Base-by-base conservation (phyloP, 2,888 invertebrate species). In the Cryptus viduatorius region DNA sequence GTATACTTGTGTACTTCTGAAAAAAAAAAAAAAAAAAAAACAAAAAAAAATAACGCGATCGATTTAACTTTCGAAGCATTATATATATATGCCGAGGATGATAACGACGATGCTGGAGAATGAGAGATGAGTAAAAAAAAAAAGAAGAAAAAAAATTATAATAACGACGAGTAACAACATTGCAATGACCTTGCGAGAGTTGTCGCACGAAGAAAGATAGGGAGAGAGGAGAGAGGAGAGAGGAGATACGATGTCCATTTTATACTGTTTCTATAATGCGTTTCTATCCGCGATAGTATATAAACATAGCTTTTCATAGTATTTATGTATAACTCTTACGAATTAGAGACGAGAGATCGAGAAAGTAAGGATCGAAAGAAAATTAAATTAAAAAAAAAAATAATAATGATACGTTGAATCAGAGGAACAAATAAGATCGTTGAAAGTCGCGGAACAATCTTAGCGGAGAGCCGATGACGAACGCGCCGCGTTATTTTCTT, bases 221-320 rank as follows among this genome's bases (percentile, higher is more conserved):
- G 24, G 24, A 24, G 24, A 24, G 24, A n/a, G 56, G 76, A 84
- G 78, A 80, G 61, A 42, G 77, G 68, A 44, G 56, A 65, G 68
- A 77, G 67, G 72, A 37, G 46, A 72, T 81, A 88, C 88, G 84
- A 89, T 92, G 91, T 91, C 93, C 92, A 93, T 93, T 93, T 93
- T 93, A 91, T 93, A 93, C 93, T 86, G 88, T 93, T 93, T 93
- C 90, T 93, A 37, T 37, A 92, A 93, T 90, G 86, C 89, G 89
- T 92, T 93, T 93, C 90, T 92, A 92, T 91, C 89, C 88, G 89
- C 90, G 89, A 90, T 93, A 92, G 91, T 88, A 86, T 76, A 86
- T 92, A 93, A 89, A 84, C 79, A 88, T 92, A 92, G 90, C 87
- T 90, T 59, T 92, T 89, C 88, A 90, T 93, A 93, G 91, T 93